Evolutionary conservation across 2,888 invertebrate species (phyloP).

Genomic region (Aporophyla lueneburgensis): DNA sequence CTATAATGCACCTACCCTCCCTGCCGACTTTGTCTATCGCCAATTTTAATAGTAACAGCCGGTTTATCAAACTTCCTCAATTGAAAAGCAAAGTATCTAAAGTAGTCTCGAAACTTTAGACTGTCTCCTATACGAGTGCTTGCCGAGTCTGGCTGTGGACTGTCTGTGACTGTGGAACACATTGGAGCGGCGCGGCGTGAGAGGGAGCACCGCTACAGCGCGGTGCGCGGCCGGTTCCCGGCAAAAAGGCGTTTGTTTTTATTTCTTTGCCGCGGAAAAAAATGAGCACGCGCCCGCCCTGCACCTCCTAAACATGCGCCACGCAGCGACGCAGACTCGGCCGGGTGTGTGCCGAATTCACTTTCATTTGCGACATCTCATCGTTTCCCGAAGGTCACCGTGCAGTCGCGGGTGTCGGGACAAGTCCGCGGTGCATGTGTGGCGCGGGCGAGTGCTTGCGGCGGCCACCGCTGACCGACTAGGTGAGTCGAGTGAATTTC

Average conservation of each 20-base stretch:
- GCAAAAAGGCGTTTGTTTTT: constrained; percentile 90
- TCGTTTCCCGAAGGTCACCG: constrained; percentile 90
- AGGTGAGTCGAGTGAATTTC: constrained; percentile 86
- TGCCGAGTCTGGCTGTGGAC: constrained; percentile 27
- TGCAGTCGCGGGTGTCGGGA: constrained; percentile 78
- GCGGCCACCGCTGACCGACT: constrained; percentile 88
- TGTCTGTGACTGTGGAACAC: constrained; percentile 15
- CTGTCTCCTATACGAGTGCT: constrained; percentile 14
- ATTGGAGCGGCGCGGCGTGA: constrained; percentile 39
- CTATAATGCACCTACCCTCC: constrained; percentile 85
- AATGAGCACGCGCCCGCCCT: constrained; percentile 90
- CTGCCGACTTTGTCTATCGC: constrained; percentile 50
- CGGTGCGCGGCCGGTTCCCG: constrained; percentile 82
- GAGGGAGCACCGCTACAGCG: constrained; percentile 60
- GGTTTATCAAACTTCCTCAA: constrained; percentile 44
- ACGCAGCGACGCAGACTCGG: constrained; percentile 90
- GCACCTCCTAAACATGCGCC: constrained; percentile 91
- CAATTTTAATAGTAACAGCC: constrained; percentile 41
- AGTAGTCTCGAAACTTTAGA: constrained; percentile 30
- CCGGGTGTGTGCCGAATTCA: constrained; percentile 90
- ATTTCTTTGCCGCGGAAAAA: constrained; percentile 90
- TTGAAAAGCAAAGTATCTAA: constrained; percentile 35
- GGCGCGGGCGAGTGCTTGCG: constrained; percentile 82
- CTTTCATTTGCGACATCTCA: constrained; percentile 91
- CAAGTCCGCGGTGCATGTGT: constrained; percentile 78